Percentiles rank a stretch among this genome's conserved stretches.
phyloP scores from a whole-genome alignment of 2,113 vertebrate genomes.

The Cebidichthys violaceus region DNA sequence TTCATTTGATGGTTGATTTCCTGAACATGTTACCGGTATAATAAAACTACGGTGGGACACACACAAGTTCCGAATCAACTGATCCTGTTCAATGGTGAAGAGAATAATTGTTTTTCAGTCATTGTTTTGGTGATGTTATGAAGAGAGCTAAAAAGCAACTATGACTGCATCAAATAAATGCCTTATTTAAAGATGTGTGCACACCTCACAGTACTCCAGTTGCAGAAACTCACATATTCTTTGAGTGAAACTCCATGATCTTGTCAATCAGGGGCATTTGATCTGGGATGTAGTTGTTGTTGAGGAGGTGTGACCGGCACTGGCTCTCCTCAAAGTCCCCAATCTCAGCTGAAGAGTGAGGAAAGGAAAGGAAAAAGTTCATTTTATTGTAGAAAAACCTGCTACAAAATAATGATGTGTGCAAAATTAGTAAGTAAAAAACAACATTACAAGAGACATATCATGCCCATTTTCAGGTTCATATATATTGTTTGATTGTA shows the following conservation, averaged over 20 bases:
- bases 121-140: conserved; percentile 15
- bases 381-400: not conserved
- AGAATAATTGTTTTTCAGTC: conserved; percentile 35
- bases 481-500: too few species aligned
- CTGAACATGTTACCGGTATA: conserved; percentile 52
- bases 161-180: conserved; percentile 9
- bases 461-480: too few species aligned
- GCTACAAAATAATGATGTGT: not conserved
- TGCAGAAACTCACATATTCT: conserved; percentile 88
- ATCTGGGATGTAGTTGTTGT: conserved; percentile 97
- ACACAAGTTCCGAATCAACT: conserved; percentile 43
- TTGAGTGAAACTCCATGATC: conserved; percentile 95
- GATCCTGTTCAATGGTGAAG: conserved; percentile 54
- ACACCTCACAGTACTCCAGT: not conserved
- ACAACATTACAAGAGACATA: not conserved
- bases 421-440: not conserved
- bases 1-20: conserved; percentile 55
- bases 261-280: conserved; percentile 96
- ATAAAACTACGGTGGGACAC: conserved; percentile 47
- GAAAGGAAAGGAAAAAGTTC: not conserved
- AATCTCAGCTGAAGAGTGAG: conserved; percentile 90
- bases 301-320: conserved; percentile 93
- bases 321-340: conserved; percentile 97
- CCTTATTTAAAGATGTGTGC: not conserved
- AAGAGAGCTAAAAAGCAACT: conserved; percentile 25